Base-by-base conservation (phyloP, 2,113 vertebrate genomes). In the Phocoena sinus region DNA sequence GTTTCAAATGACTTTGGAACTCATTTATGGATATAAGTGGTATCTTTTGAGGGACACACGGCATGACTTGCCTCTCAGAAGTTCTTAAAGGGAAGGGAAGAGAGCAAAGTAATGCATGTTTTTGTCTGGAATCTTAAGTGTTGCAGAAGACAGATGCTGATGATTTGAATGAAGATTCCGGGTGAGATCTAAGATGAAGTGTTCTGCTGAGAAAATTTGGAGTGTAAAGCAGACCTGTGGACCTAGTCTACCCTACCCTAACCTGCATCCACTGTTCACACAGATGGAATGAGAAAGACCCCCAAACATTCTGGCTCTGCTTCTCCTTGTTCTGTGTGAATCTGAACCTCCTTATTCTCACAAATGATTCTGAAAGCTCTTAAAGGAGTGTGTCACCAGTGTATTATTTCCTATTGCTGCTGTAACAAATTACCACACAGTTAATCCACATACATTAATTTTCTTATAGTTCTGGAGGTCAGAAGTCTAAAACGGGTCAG, bases 191-290 rank as follows among this genome's bases (percentile, higher is more conserved):
- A 70, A 60, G 89, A 26, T 20, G 18, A 71, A 3, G 12, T 36
- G 2, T 92, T 26, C 79, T 21, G 65, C 15, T 28, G 28, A 44
- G 33, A 31, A 50, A 65, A 41, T 10, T 0, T 6, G 18, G 60
- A 8, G 6, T 18, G 2, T 62, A 33, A 67, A 36, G n/a, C 21
- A 82, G 53, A 38, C 26, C 44, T 26, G 1, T 44, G 74, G 33
- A 6, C n/a, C 38, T 63, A 36, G 67, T 62, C 36, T 71, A 33
- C 7, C 2, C 33, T 3, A 13, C 26, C 4, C 20, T 36, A 31
- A 28, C 23, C 38, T 25, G 62, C 4, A 58, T 33, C 6, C 10
- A 7, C 1, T 13, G 2, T 1, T 10, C 33, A 21, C 26, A 15
- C 41, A 18, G 13, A 38, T 41, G 6, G 74, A 44, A 1, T 79